Evolutionary conservation across 1,140 invertebrate genomes (phyloP).

Genomic region (Drosophila repleta): DNA sequence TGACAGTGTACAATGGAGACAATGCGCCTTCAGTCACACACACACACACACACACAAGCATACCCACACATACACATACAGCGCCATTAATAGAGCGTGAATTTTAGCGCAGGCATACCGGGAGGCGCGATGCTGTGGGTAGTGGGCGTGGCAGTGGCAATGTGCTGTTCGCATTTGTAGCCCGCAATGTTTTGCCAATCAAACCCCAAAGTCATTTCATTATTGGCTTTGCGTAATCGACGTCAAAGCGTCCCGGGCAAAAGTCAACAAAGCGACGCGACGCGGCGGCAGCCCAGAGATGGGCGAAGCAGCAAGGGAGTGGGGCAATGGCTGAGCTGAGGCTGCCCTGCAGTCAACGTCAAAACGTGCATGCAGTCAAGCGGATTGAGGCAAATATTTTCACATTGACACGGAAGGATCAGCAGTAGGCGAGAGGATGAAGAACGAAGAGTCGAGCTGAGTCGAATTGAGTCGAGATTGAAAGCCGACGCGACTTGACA

Average conservation of each 20-base stretch:
- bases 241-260: constrained; percentile 75
- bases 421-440: constrained; percentile 25
- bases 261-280: constrained; percentile 67
- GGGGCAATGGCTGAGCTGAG: background rate
- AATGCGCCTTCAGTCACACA: background rate
- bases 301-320: background rate
- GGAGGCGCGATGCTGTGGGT: background rate
- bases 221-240: constrained; percentile 83
- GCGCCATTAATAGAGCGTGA: constrained; percentile 78
- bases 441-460: constrained; percentile 2
- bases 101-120: constrained; percentile 72
- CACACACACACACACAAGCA: constrained; percentile 12
- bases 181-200: constrained; percentile 82
- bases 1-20: constrained; percentile 57
- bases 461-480: constrained; percentile 32
- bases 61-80: constrained; percentile 10
- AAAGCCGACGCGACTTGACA: constrained; percentile 52
- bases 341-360: constrained; percentile 64
- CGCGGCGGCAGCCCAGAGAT: background rate
- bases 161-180: constrained; percentile 66
- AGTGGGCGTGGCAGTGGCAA: constrained; percentile 19
- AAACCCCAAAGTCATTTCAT: constrained; percentile 83
- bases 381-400: constrained; percentile 82
- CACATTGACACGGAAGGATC: constrained; percentile 75
- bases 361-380: constrained; percentile 78